phyloP scores from a whole-genome alignment of 1,140 invertebrate species.

The Drosophila jambulina region DNA sequence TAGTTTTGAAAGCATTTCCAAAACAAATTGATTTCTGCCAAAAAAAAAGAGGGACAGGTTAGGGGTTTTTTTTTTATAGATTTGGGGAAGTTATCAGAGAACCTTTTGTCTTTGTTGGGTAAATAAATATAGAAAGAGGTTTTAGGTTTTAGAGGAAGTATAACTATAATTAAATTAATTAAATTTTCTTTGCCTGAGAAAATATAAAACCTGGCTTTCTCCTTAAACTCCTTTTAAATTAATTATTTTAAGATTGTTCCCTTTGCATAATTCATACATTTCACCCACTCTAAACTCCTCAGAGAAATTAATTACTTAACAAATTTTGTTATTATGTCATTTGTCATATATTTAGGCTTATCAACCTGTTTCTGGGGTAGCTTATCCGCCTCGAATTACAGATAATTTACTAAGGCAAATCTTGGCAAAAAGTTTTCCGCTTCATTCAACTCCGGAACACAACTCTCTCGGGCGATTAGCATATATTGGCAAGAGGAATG shows the following conservation, averaged over 20 bases:
- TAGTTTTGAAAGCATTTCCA: not conserved
- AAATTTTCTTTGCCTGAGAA: no score
- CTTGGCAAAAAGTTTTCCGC: conserved; percentile 32
- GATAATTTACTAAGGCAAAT: conserved; percentile 37
- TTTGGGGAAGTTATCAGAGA: not conserved
- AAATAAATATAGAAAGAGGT: not conserved
- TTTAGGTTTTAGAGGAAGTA: not conserved
- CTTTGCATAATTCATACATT: not conserved
- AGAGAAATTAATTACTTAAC: not conserved
- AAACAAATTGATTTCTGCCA: conserved; percentile 9
- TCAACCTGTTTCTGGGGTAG: not conserved
- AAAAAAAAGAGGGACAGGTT: not conserved
- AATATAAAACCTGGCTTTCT: no score
- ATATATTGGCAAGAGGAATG: conserved; percentile 29
- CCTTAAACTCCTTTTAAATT: not conserved
- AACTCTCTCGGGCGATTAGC: conserved; percentile 39
- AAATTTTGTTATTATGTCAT: not conserved
- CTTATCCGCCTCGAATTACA: not conserved
- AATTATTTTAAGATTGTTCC: not conserved
- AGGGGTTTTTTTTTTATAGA: not conserved
- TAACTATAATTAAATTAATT: not conserved
- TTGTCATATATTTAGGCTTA: not conserved
- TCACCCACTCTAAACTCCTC: not conserved
- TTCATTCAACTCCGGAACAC: conserved; percentile 2
- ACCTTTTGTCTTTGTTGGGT: conserved; percentile 17